Conservation (phyloP, 2,888 invertebrate genomes). For the Nemapogon koenigi region DNA sequence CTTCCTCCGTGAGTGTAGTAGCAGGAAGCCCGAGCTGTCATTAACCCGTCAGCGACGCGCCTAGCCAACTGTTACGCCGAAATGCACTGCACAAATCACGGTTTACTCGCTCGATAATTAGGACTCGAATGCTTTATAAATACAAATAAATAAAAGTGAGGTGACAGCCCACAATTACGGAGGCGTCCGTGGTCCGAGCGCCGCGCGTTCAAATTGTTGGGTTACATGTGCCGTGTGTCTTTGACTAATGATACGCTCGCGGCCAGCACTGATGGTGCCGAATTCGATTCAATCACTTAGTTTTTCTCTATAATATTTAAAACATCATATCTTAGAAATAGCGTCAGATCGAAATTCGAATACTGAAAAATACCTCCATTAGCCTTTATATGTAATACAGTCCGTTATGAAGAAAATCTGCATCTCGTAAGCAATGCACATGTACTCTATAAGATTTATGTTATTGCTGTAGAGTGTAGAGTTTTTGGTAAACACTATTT, state of each 20-base stretch:
- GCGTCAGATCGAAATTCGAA: too few relatives aligned
- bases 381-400: too few relatives aligned
- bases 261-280: not conserved
- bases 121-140: slow-evolving; percentile 53
- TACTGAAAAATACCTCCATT: too few relatives aligned
- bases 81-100: slow-evolving; percentile 46
- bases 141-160: slow-evolving; percentile 59
- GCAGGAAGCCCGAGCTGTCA: slow-evolving; percentile 59
- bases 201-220: slow-evolving; percentile 50
- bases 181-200: slow-evolving; percentile 30
- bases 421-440: too few relatives aligned
- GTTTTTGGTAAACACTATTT: too few relatives aligned
- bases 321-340: too few relatives aligned
- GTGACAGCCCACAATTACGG: slow-evolving; percentile 56
- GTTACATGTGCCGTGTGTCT: slow-evolving; percentile 37
- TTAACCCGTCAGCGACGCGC: slow-evolving; percentile 50
- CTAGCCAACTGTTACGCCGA: slow-evolving; percentile 49
- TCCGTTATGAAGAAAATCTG: too few relatives aligned
- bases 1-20: slow-evolving; percentile 57
- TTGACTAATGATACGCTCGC: slow-evolving; percentile 54
- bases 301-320: too few relatives aligned
- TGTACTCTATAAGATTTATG: too few relatives aligned
- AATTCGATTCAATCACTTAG: too few relatives aligned
- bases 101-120: slow-evolving; percentile 46
- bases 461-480: too few relatives aligned